A percentile compares a stretch with the other conserved stretches of the same genome.
These are phyloP conservation scores for Sakesphorus luctuosus DNA, from an alignment of 2,113 vertebrate genomes.

Conservation along the genomic window DNA sequence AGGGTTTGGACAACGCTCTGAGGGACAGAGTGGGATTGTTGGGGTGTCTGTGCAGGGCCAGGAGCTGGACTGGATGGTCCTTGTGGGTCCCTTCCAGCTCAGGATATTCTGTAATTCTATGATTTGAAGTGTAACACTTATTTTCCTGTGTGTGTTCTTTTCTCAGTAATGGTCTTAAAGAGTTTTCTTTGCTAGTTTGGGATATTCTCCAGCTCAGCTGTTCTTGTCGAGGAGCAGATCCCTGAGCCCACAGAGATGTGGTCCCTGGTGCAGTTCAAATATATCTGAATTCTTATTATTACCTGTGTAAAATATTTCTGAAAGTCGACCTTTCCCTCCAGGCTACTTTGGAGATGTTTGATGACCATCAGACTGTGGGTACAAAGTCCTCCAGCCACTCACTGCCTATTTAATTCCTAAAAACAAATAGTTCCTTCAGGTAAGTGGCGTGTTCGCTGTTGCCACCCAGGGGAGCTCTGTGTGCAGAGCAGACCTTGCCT, in stretches of 20 bases:
- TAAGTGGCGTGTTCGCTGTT: not conserved
- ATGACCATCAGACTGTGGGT: not conserved
- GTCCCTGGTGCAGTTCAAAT: not conserved
- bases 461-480: not conserved
- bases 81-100: not conserved
- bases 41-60: not conserved
- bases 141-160: not conserved
- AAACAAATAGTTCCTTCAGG: not conserved
- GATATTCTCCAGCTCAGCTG: not conserved
- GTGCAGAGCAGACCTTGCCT: not conserved
- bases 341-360: not conserved
- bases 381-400: not conserved
- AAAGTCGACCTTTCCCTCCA: not conserved
- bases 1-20: not conserved
- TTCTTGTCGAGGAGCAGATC: not conserved
- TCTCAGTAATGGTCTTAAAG: not conserved
- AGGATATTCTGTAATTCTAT: not conserved
- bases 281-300: not conserved
- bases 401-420: not conserved
- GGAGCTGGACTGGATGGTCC: not conserved
- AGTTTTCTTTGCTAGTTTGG: not conserved
- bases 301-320: not conserved
- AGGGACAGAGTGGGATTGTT: not conserved
- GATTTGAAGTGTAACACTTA: not conserved
- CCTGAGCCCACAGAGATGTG: not conserved